Evolutionary conservation across 92 coral and sea anemone species (phyloP).

Genomic region (Anthopleura xanthogrammica): DNA sequence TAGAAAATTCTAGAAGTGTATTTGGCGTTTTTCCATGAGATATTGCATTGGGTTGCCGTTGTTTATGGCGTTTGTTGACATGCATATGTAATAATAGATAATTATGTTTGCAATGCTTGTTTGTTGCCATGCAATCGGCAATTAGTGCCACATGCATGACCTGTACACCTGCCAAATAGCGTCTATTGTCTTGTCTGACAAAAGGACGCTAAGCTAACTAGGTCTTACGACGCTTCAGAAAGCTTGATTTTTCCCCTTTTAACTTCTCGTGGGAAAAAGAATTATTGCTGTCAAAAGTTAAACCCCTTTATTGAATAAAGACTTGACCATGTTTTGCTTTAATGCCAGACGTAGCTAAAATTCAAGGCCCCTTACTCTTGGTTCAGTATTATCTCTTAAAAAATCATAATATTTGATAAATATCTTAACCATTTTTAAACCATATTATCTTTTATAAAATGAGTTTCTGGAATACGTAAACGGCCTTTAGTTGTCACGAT

Average conservation of each 20-base stretch:
- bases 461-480: too few relatives aligned
- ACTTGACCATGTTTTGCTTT: not conserved
- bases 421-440: not conserved
- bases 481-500: too few relatives aligned
- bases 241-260: not conserved
- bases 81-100: constrained; percentile 18
- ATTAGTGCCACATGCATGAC: constrained; percentile 36
- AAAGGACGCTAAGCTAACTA: constrained; percentile 30
- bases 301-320: not conserved
- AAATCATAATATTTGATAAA: not conserved
- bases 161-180: constrained; percentile 36
- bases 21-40: not conserved
- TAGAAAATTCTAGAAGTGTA: too few relatives aligned
- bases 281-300: not conserved
- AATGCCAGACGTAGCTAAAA: not conserved
- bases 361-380: too few relatives aligned
- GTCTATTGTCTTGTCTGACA: constrained; percentile 36
- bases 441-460: too few relatives aligned
- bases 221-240: constrained; percentile 5
- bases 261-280: constrained; percentile 22
- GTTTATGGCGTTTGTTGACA: constrained; percentile 21
- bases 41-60: not conserved
- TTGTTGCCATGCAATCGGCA: constrained; percentile 48
- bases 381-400: too few relatives aligned
- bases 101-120: constrained; percentile 16